phyloP scores from a whole-genome alignment of 2,888 invertebrate species.

The Ichneumoninae sp. region DNA sequence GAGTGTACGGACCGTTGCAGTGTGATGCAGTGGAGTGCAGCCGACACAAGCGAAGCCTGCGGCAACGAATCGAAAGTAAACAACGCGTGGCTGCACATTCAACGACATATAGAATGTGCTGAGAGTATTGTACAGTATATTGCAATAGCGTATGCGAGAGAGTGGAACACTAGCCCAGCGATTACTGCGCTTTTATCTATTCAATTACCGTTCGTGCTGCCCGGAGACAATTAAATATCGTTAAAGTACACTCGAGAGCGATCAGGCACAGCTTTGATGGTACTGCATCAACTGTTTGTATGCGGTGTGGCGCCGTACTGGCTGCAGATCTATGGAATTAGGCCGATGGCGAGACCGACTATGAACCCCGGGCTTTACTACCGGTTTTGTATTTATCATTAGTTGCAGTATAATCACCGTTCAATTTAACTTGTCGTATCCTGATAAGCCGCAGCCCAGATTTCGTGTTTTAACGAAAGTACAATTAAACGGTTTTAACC shows the following conservation, averaged over 20 bases:
- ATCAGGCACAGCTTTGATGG: slow-evolving; percentile 29
- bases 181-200: slow-evolving; percentile 73
- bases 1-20: slow-evolving; percentile 15
- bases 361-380: not conserved
- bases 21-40: slow-evolving; percentile 54
- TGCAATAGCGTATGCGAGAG: slow-evolving; percentile 51
- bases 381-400: not conserved
- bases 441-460: not conserved
- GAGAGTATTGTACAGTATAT: slow-evolving; percentile 49
- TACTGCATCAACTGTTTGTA: slow-evolving; percentile 28
- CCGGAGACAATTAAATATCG: slow-evolving; percentile 73
- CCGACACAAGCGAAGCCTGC: slow-evolving; percentile 58
- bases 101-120: slow-evolving; percentile 61
- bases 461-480: not conserved
- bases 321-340: slow-evolving; percentile 4
- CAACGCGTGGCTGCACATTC: slow-evolving; percentile 63
- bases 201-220: slow-evolving; percentile 70
- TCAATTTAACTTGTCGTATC: not conserved
- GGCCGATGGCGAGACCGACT: not conserved
- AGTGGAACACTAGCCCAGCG: slow-evolving; percentile 60
- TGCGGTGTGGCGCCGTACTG: slow-evolving; percentile 30
- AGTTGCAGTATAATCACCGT: not conserved
- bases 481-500: not conserved
- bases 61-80: slow-evolving; percentile 70
- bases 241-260: slow-evolving; percentile 67